phyloP scores from a whole-genome alignment of 2,113 vertebrate genomes.

The Rhinogobius similis region DNA sequence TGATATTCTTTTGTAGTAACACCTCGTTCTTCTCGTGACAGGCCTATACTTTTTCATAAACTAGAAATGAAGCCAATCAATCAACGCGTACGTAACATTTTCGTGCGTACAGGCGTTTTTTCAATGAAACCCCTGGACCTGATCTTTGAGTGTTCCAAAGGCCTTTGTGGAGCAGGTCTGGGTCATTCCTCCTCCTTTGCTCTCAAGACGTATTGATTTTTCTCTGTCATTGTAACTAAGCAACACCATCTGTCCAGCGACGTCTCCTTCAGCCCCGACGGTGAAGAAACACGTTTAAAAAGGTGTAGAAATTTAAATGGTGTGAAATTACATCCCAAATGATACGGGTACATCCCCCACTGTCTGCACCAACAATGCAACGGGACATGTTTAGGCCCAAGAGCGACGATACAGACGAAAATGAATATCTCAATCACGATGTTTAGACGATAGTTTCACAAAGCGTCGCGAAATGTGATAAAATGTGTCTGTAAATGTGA shows the following conservation, averaged over 20 bases:
- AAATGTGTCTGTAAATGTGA: no score
- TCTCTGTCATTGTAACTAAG: constrained; percentile 53
- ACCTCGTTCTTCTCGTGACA: no score
- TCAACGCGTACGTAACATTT: no score
- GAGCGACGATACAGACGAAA: no score
- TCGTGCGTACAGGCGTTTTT: no score
- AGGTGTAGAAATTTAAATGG: constrained; percentile 2
- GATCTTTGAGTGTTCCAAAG: neutral
- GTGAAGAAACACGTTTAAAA: constrained; percentile 22
- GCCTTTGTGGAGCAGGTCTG: constrained; percentile 34
- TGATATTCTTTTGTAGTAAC: no score
- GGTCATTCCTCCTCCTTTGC: constrained; percentile 43
- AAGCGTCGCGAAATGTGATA: no score
- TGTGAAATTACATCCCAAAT: constrained; percentile 9
- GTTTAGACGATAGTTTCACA: no score
- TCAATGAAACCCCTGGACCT: no score
- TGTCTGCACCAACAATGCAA: constrained; percentile 12
- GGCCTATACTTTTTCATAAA: no score
- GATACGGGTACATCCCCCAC: constrained; percentile 9
- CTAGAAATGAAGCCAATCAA: no score
- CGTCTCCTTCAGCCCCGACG: constrained; percentile 21
- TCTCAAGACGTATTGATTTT: constrained; percentile 52
- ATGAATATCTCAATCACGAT: no score
- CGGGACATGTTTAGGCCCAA: neutral
- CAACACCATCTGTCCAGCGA: constrained; percentile 48